Evolutionary conservation across 2,888 invertebrate species (phyloP), one percentile per base, ranked within the genome.

Genomic region (Volucella inflata): DNA sequence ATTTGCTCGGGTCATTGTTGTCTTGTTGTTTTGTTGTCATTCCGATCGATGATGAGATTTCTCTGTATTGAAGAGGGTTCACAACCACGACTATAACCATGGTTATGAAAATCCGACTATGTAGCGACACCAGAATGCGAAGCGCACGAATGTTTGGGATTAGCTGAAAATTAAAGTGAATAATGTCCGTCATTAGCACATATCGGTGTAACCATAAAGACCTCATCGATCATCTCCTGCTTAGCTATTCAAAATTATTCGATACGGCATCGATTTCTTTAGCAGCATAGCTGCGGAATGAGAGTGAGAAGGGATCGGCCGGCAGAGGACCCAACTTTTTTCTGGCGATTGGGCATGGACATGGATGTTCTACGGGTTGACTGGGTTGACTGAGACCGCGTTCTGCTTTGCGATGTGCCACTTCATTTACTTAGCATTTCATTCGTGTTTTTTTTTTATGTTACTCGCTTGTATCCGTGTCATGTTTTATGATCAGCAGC

Each of bases 141-240:
- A 83, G 62, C 67, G 68, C 64, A 82, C 72, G 82, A 82, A 59
- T 82, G 74, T 70, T 74, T 65, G 77, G 64, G 68, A 82, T 81
- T 82, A 87, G 81, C 87, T 81, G 87, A 87, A 87, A 82, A 77
- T 81, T 81, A 87, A 82, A 82, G 82, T 87, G 87, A 87, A 82
- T 82, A 78, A 87, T 87, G 82, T 82, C 87, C 77, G 72, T 87
- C 87, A 87, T 87, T 87, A 87, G 87, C 87, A 87, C 87, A 87
- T 82, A 87, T 87, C 87, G 82, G 87, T 87, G 87, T 87, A 78
- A 74, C 77, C 82, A 87, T 87, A 87, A 87, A 87, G 87, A 87
- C 77, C 82, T 87, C 87, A 87, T 87, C 87, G 82, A 87, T 87
- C 87, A 87, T 87, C 77, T 78, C 65, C 64, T 87, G 82, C 64